Base-by-base conservation (phyloP, 2,113 vertebrate genomes). In the Syngnathus typhle region DNA sequence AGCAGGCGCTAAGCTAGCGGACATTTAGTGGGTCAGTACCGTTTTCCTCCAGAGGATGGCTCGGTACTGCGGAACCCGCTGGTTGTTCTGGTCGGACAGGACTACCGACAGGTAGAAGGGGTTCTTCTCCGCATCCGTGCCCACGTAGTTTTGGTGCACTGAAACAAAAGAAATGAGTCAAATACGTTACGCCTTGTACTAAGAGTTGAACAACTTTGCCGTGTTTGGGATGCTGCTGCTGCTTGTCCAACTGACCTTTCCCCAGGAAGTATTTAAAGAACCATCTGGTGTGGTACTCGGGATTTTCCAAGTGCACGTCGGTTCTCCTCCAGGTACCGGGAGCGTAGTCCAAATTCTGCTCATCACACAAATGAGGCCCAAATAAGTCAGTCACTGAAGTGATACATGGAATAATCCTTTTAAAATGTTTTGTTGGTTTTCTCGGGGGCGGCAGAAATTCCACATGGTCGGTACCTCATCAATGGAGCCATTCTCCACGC, bases 241-340 rank as follows among this genome's bases (percentile, higher is more conserved):
- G 46, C 27, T 58, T 58, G 39, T 64, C 23, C n/a, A 68, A 64
- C 81, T 89, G 89, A 99, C 97, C 97, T 98, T 98, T 98, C 85
- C 97, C 97, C 85, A 99, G 91, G 83, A 99, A 98, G 85, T 99
- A 99, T 82, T 95, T 99, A 86, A 98, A 98, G 85, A 95, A 99
- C 97, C 97, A 98, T 91, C 97, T 93, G 76, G 97, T 98, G 84
- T 99, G 96, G 89, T 95, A 98, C 65, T 98, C 97, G 9, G 97
- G 96, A 82, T 99, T 99, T 90, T 99, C 96, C 91, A 99, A 88
- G 89, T 99, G 97, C 83, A 99, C 96, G 2, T 98, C 97, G 0
- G 95, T 99, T 90, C 96, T 94, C 81, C 93, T 93, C 97, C 96
- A 98, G 5, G 94, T 96, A 76, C 93, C 94, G 1, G 96, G 96